phyloP scores from a whole-genome alignment of 2,113 vertebrate genomes.

The Neotoma lepida region DNA sequence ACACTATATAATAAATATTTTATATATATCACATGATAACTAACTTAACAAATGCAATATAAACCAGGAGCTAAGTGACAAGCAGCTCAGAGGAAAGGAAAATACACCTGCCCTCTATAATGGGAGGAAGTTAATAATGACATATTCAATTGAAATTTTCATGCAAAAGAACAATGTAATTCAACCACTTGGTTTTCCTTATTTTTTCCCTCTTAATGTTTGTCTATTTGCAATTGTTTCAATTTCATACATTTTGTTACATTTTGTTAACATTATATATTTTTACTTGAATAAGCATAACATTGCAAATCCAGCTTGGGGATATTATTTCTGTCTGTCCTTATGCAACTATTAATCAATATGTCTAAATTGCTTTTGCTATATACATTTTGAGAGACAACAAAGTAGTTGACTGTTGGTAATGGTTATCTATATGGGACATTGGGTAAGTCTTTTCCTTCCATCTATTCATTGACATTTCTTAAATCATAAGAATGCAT shows the following conservation, averaged over 20 bases:
- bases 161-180: background rate
- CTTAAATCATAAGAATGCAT: background rate
- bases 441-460: background rate
- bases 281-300: conserved; percentile 31
- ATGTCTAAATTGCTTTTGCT: background rate
- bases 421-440: background rate
- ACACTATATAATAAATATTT: background rate
- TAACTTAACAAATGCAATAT: background rate
- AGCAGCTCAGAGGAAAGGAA: background rate
- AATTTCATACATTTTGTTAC: background rate
- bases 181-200: background rate
- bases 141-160: background rate
- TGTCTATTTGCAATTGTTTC: background rate
- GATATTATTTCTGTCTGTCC: background rate
- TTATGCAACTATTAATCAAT: background rate
- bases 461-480: background rate
- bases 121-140: background rate
- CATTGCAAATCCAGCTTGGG: background rate
- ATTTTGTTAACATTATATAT: background rate
- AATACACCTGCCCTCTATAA: background rate
- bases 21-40: background rate
- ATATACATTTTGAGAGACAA: background rate
- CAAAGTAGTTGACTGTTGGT: background rate
- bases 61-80: background rate
- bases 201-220: conserved; percentile 17